phyloP scores from a whole-genome alignment of 1,140 invertebrate species.

The Pseudoatta argentina region DNA sequence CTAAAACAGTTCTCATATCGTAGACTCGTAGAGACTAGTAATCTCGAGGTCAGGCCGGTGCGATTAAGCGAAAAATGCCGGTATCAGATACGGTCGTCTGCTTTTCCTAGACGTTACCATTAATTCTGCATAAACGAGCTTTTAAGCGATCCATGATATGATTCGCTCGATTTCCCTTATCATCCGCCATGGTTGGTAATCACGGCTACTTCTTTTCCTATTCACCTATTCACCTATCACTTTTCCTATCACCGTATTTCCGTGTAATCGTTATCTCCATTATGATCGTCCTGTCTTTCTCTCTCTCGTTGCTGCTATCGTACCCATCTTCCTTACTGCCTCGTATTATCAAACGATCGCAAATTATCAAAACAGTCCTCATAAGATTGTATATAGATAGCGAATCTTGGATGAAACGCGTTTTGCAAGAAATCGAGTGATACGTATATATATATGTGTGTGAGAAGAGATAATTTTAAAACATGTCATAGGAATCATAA shows the following conservation, averaged over 20 bases:
- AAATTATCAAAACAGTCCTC: slow-evolving; percentile 39
- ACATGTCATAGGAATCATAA: background rate
- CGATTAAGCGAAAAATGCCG: slow-evolving; percentile 58
- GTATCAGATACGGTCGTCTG: slow-evolving; percentile 42
- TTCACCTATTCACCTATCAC: no score
- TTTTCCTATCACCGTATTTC: background rate
- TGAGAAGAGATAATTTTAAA: background rate
- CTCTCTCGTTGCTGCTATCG: background rate
- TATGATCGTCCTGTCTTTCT: background rate
- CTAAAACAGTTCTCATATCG: slow-evolving; percentile 41
- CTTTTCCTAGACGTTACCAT: slow-evolving; percentile 44
- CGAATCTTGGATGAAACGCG: background rate
- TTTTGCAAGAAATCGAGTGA: slow-evolving; percentile 14
- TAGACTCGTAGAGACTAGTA: slow-evolving; percentile 32
- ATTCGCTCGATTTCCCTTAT: slow-evolving; percentile 57
- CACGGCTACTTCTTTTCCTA: slow-evolving; percentile 3
- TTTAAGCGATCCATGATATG: slow-evolving; percentile 41
- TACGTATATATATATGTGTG: background rate
- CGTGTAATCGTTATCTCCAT: slow-evolving; percentile 6
- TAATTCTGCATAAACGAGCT: slow-evolving; percentile 58
- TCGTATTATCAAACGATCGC: background rate
- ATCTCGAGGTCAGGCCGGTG: slow-evolving; percentile 28
- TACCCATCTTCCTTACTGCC: slow-evolving; percentile 5
- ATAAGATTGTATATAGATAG: background rate
- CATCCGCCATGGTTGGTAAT: slow-evolving; percentile 19